Conservation (phyloP, 2,888 invertebrate species). For the Aproaerema taeniolella region DNA sequence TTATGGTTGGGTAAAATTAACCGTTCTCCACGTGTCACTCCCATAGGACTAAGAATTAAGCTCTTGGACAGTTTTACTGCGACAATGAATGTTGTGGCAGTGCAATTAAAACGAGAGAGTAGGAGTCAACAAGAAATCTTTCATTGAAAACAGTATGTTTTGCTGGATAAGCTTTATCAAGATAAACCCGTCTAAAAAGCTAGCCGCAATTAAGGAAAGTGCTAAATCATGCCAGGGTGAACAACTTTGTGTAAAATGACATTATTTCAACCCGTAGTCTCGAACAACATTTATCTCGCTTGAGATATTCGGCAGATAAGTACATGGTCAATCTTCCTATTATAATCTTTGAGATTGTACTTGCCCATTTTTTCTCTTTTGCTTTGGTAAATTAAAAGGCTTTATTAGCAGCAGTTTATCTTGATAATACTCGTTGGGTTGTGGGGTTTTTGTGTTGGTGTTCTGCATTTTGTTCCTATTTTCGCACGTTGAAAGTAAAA, state of each 20-base stretch:
- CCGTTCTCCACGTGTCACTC: constrained; percentile 2
- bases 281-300: constrained; percentile 6
- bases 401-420: constrained; percentile 7
- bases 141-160: not conserved
- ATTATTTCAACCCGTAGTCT: not conserved
- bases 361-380: not conserved
- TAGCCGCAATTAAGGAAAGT: constrained; percentile 48
- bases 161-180: not conserved
- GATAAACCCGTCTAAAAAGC: not conserved
- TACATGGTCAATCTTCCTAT: too few relatives aligned
- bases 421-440: constrained; percentile 2
- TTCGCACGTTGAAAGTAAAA: too few relatives aligned
- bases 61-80: constrained; percentile 12
- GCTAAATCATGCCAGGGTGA: constrained; percentile 51
- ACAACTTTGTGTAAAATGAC: constrained; percentile 24
- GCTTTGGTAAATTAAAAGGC: constrained; percentile 2
- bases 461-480: too few relatives aligned
- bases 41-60: constrained; percentile 5
- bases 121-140: not conserved
- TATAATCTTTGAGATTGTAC: too few relatives aligned
- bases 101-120: not conserved
- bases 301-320: constrained; percentile 10
- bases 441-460: too few relatives aligned
- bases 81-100: not conserved
- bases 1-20: constrained; percentile 5